These are phyloP conservation scores for Donacobius atricapilla DNA, from an alignment of 2,113 vertebrate species.

Conservation along the genomic window DNA sequence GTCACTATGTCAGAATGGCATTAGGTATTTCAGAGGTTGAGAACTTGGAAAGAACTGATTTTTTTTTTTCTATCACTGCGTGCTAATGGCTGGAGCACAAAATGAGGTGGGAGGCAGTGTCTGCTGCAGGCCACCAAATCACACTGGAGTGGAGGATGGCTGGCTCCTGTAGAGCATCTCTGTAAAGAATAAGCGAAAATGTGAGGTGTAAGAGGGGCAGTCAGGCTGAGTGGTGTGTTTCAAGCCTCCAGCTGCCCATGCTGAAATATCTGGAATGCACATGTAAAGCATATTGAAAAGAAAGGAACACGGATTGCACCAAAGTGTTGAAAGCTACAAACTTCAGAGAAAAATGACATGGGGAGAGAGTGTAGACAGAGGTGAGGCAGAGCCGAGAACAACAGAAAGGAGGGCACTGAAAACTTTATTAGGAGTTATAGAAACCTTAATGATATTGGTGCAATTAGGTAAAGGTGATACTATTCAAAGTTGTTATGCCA, in stretches of 20 bases:
- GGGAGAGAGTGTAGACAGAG: neutral
- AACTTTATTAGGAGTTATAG: neutral
- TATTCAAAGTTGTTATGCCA: neutral
- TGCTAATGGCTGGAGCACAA: neutral
- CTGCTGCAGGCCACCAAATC: neutral
- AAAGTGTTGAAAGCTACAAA: neutral
- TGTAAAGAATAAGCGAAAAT: neutral
- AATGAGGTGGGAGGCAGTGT: neutral
- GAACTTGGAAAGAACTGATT: neutral
- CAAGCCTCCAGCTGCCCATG: neutral
- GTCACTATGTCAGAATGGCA: neutral
- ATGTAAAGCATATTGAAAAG: neutral
- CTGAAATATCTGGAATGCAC: neutral
- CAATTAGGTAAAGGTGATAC: neutral
- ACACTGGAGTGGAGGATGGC: neutral
- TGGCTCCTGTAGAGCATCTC: neutral
- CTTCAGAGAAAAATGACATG: neutral
- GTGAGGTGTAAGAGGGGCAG: neutral
- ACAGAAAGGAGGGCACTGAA: neutral
- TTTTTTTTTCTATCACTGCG: neutral
- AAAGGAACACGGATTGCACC: neutral
- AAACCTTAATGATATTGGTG: neutral
- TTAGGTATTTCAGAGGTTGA: neutral
- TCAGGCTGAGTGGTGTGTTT: neutral
- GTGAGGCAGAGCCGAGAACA: neutral